Conservation (phyloP, 2,888 invertebrate species). For the Xestia xanthographa region DNA sequence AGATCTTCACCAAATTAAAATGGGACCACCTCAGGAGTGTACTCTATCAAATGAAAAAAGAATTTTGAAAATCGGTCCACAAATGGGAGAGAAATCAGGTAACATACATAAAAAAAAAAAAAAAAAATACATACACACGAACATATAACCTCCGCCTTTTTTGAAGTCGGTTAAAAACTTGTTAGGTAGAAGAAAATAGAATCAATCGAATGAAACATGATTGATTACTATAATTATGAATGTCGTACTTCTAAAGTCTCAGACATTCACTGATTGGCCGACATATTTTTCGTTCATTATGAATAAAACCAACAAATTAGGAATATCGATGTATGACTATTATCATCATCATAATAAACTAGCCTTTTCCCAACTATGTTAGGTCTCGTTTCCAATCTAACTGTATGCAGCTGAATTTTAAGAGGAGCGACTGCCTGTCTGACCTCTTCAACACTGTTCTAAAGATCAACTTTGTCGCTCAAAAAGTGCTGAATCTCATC, state of each 20-base stretch:
- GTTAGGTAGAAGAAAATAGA: neutral
- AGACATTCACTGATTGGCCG: neutral
- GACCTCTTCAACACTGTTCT: neutral
- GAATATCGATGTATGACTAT: neutral
- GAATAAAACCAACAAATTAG: neutral
- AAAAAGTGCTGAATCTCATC: slow-evolving; percentile 1
- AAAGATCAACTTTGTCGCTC: neutral
- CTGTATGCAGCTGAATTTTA: neutral
- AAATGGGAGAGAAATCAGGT: too few species aligned
- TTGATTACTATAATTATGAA: neutral
- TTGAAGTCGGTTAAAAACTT: too few species aligned
- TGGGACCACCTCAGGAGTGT: too few species aligned
- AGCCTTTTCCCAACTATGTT: neutral
- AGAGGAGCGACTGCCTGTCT: neutral
- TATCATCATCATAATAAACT: neutral
- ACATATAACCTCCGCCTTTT: too few species aligned
- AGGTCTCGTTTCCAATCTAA: neutral
- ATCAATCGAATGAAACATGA: neutral
- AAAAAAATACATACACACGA: too few species aligned
- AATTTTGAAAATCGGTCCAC: too few species aligned
- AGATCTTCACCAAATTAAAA: too few species aligned
- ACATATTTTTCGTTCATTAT: neutral
- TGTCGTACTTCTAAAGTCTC: neutral
- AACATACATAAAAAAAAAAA: too few species aligned
- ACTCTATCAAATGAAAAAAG: too few species aligned